Percentiles rank a stretch among this genome's conserved stretches.
These are phyloP conservation scores for Zygogramma bicolorata DNA, from an alignment of 2,888 invertebrate species.

Conservation along the genomic window DNA sequence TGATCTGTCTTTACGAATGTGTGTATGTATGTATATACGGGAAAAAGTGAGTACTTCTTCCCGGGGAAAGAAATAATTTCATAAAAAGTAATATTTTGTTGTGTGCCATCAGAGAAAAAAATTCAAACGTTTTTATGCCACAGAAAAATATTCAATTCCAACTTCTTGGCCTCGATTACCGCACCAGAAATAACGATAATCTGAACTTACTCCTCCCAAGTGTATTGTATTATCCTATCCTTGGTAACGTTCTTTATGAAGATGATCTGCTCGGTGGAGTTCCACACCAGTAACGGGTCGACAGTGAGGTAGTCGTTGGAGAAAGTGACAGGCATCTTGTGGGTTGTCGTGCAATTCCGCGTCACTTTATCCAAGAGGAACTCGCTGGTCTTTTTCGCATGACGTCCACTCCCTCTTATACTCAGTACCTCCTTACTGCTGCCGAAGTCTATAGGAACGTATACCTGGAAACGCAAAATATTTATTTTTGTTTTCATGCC, in stretches of 20 bases:
- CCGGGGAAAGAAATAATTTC: too few species aligned
- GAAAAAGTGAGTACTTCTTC: too few species aligned
- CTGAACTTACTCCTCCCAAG: constrained; percentile 62
- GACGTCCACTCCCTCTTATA: constrained; percentile 4
- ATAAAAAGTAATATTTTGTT: too few species aligned
- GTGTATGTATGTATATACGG: too few species aligned
- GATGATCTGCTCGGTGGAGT: constrained; percentile 58
- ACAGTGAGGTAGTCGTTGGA: constrained; percentile 61
- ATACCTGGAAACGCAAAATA: constrained; percentile 15
- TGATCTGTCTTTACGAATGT: too few species aligned
- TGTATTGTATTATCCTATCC: constrained; percentile 60
- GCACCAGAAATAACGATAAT: neutral
- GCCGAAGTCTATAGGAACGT: constrained; percentile 4
- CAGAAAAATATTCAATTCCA: too few species aligned
- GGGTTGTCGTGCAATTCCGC: neutral
- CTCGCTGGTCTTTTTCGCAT: neutral
- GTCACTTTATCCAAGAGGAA: constrained; percentile 23
- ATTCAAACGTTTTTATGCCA: too few species aligned
- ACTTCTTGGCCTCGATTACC: too few species aligned
- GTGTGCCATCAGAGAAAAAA: too few species aligned
- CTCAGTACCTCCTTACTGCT: neutral
- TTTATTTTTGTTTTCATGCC: too few species aligned
- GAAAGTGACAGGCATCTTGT: constrained; percentile 51
- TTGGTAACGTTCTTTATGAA: constrained; percentile 64
- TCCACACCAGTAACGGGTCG: constrained; percentile 59